Conservation (phyloP, 2,113 vertebrate genomes). For the Cathartes aura region DNA sequence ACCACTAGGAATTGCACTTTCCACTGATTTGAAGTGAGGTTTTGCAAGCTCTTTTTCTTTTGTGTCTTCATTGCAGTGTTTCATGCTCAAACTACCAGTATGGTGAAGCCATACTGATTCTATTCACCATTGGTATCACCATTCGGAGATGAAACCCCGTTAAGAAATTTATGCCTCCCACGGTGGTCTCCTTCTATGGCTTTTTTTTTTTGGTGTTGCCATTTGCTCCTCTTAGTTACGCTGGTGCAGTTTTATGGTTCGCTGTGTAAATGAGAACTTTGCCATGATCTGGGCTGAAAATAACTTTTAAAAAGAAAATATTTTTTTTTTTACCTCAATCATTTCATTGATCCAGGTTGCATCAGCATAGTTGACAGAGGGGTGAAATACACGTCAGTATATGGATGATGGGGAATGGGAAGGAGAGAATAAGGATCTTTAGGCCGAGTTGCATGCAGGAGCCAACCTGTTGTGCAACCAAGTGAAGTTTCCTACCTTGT, state of each 20-base stretch:
- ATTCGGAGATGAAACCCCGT: neutral
- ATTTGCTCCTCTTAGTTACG: neutral
- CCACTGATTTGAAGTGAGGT: neutral
- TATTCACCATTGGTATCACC: neutral
- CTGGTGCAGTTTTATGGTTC: neutral
- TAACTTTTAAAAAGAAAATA: neutral
- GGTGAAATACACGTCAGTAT: neutral
- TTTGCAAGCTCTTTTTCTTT: neutral
- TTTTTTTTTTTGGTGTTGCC: neutral
- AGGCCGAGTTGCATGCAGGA: neutral
- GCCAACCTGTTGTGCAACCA: neutral
- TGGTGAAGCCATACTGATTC: neutral
- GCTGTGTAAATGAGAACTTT: neutral
- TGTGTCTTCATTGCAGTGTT: neutral
- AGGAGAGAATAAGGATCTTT: neutral
- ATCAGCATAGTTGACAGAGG: neutral
- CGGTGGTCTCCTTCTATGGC: neutral
- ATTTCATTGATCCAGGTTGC: neutral
- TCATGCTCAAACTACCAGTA: neutral
- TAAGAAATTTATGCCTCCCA: neutral
- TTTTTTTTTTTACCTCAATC: neutral
- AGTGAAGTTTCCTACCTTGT: neutral
- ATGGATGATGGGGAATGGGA: neutral
- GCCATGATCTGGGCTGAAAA: neutral
- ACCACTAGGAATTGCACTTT: neutral